Evolutionary conservation across 2,797 vertebrate genomes (phyloP), one percentile per base, ranked within the genome.

Genomic region (Onychomys torridus): DNA sequence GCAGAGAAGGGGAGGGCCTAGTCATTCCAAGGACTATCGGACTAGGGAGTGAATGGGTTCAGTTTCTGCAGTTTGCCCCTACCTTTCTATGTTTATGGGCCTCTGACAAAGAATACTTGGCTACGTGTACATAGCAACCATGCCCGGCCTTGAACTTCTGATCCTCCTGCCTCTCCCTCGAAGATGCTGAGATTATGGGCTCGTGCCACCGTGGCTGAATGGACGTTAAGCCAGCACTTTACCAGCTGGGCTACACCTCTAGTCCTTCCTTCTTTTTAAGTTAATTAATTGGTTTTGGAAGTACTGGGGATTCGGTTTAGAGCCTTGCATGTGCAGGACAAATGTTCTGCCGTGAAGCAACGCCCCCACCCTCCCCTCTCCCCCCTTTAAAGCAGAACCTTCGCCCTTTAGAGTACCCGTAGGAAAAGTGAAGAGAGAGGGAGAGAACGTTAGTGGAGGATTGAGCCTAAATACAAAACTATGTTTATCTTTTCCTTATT

Each of bases 401-500:
- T 43, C n/a, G 29, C 76, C 49, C n/a, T 81, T 93, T 65, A 13
- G 7, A 81, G 55, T 55, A 27, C 21, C 32, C n/a, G 37, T 25
- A 63, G 49, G 13, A 57, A 52, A 71, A 63, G 32, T 61, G 6
- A 37, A 82, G n/a, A 78, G 23, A 82, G 23, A 82, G 32, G 83
- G 46, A 27, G 23, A 65, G 29, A 37, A 29, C 19, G 23, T 49
- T 52, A 79, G n/a, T 32, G 52, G n/a, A 34, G 11, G 49, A 19
- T 8, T 71, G 71, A 84, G 65, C 12, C 63, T 88, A 19, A 65
- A 34, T 59, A 79, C 61, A 89, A 93, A 95, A 59, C 43, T n/a
- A 27, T 79, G 9, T 55, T 84, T 89, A 83, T 65, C 63, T 55
- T 93, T 69, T 90, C 67, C 32, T 90, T 34, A 77, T 85, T 86